Evolutionary conservation across 2,888 invertebrate genomes (phyloP).

Genomic region (Drosophila subquinaria): DNA sequence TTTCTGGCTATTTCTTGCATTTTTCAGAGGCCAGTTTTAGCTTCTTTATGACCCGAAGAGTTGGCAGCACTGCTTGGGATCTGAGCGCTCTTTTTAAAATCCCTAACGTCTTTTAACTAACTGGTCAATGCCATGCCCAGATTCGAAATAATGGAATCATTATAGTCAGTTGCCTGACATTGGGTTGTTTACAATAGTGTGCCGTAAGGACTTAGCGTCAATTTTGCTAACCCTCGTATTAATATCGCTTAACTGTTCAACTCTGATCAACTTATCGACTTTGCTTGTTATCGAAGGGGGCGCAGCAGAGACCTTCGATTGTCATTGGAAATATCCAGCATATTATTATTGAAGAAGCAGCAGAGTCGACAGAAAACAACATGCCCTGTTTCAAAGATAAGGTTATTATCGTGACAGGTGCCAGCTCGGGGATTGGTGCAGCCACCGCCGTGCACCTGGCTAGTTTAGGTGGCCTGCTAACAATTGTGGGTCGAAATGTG

Average conservation of each 20-base stretch:
- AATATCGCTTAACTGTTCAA: no score
- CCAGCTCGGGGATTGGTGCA: conserved; percentile 91
- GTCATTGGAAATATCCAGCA: neutral
- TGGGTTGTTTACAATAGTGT: no score
- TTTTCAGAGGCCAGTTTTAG: no score
- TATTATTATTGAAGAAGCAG: conserved; percentile 11
- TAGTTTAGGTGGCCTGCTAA: conserved; percentile 88
- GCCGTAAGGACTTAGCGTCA: no score
- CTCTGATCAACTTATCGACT: conserved; percentile 10
- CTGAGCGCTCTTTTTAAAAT: neutral
- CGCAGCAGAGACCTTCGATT: neutral
- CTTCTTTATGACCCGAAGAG: no score
- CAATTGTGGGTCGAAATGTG: conserved; percentile 89
- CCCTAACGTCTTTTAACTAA: neutral
- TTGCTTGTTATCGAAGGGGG: conserved; percentile 14
- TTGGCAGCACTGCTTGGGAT: no score
- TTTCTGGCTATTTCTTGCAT: no score
- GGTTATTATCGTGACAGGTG: conserved; percentile 89
- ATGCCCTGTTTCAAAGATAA: conserved; percentile 87
- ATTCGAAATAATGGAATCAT: no score
- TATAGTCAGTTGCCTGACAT: neutral
- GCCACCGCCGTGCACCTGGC: conserved; percentile 89
- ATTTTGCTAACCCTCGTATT: no score
- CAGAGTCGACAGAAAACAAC: neutral
- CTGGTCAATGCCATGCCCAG: no score